Base-by-base conservation (phyloP, 35 echinoderm and acorn worm species). In the Chiridota heheva region DNA sequence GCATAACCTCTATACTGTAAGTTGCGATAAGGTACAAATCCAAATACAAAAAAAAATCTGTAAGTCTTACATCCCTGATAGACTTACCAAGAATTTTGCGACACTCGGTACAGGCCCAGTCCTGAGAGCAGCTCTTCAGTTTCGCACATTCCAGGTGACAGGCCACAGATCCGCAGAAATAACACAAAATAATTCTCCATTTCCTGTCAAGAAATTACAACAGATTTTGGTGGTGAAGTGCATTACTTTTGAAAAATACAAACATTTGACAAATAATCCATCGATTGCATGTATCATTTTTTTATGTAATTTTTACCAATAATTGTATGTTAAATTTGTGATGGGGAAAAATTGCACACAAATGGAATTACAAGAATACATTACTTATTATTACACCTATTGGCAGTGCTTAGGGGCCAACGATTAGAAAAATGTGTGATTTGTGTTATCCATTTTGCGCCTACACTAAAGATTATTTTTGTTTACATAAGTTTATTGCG, bases 181-280 rank as follows among this genome's bases (percentile, higher is more conserved):
- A 41, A 46, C 84, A 86, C 7, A 86, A 39, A 5, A 86, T 29
- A 41, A 86, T 86, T 48, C 51, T 22, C 84, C 84, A 86, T 62
- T 86, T 55, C 36, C 73, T 77, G 22, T 16, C 71, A 51, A 29
- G 56, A 53, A 75, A 8, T 12, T 7, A 71, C n/a, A n/a, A n/a
- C n/a, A n/a, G n/a, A n/a, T n/a, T n/a, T n/a, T n/a, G n/a, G n/a
- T n/a, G n/a, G n/a, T n/a, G n/a, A n/a, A n/a, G n/a, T n/a, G n/a
- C n/a, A n/a, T n/a, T n/a, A n/a, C n/a, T n/a, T 12, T 8, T 12
- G 47, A n/a, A 65, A 46, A 4, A 63, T 26, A 81, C 22, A 20
- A 44, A 66, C 28, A 15, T 5, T 4, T 25, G 42, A 25, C 13
- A 27, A 20, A 12, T 45, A 72, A 1, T 1, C 2, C 39, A 18